Base-by-base conservation (phyloP, 64 coral and sea anemone species). In the Catalaphyllia jardinei region DNA sequence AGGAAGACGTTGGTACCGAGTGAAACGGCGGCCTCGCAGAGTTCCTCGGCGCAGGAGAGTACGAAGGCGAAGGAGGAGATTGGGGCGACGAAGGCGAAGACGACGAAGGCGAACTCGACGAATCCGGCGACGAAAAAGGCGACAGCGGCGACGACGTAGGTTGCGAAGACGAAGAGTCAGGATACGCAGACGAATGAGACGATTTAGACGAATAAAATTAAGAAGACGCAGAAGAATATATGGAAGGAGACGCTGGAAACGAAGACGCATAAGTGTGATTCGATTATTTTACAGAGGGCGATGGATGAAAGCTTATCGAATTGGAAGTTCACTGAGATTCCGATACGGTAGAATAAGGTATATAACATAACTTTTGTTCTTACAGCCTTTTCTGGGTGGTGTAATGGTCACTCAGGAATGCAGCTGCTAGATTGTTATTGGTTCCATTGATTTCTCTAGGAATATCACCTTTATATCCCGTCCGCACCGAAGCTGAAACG, bases 81-180 rank as follows among this genome's bases (percentile, higher is more conserved):
- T 22, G 30, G 52, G 67, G 39, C 74, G 79, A 50, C 63, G 63
- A 51, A 69, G 24, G 20, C 65, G 81, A 28, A 85, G 81, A 28
- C 35, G 42, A 15, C 65, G 67, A 81, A 82, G 52, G 33, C 16
- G 61, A 33, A 79, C 35, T 18, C 63, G 63, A 51, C 60, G 83
- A 39, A 49, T 22, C 14, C 83, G 83, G 10, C 83, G 42, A 27
- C 83, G 64, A 86, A 86, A 63, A 35, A 72, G 63, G 49, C 25
- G 69, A 51, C 24, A 33, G 19, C 52, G 50, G 61, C 78, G 89
- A 14, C 49, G 89, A 13, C 67, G 79, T 9, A 79, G 89, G 60
- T 16, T 35, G 42, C 81, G 38, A 29, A 65, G 81, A 71, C 69
- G 81, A 85, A 20, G 63, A 52, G 10, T 11, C 25, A 69, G n/a